Evolutionary conservation across 2,113 vertebrate species (phyloP), one percentile per base, ranked within the genome.

Genomic region (Ageneiosus marmoratus): DNA sequence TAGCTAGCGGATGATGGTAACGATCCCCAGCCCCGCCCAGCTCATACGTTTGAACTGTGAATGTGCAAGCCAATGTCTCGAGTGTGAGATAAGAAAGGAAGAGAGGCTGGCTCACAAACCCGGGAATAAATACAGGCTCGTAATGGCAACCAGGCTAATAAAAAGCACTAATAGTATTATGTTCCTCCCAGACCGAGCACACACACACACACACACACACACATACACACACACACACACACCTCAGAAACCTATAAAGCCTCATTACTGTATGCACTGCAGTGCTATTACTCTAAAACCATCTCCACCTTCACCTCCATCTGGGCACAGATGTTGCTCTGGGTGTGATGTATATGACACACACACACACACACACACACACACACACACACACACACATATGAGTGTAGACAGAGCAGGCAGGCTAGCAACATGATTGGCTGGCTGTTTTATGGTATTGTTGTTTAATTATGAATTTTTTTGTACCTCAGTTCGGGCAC

Each of bases 241-340:
- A 94, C 94, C 93, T 94, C 92, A 93, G 88, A 92, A 89, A 94
- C 93, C 92, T 81, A 81, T 84, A 93, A 92, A 91, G 93, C 93
- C 93, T 94, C 93, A 94, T 93, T 92, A 92, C 90, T 93, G 89
- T 92, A 90, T 80, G 84, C 90, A 89, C 91, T 91, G 90, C 81
- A 56, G 60, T 34, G 85, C 89, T 88, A 83, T 86, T 89, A 88
- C 91, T 74, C 72, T 32, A 29, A 74, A 74, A 51, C 44, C 48
- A 6, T 53, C 29, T 53, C 73, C 73, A 53, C 0, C n/a, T 7
- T 73, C 22, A 16, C 69, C 34, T 3, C 18, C 4, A 22, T 69
- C 65, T 9, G 24, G 8, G 29, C 48, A 75, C 73, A 53, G 46
- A 74, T n/a, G 51, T 72, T 37, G 75, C 82, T 84, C 74, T 65